These are phyloP conservation scores for Choristoneura rosaceana DNA, from an alignment of 2,888 invertebrate genomes.

Conservation along the genomic window DNA sequence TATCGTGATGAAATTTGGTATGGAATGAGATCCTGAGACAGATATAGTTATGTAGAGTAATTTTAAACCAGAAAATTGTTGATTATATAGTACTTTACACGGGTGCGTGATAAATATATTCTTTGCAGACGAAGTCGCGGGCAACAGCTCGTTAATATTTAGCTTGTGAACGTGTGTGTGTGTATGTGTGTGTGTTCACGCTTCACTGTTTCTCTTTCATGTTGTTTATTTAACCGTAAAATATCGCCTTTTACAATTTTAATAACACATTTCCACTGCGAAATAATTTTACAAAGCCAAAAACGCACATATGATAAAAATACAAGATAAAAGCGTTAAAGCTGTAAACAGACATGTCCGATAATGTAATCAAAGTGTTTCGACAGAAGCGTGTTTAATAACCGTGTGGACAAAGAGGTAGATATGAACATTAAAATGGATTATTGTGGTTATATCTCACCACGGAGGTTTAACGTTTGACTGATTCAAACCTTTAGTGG, in stretches of 20 bases:
- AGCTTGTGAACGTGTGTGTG: too few relatives aligned
- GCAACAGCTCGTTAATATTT: too few relatives aligned
- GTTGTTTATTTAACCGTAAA: background rate
- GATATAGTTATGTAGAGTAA: too few relatives aligned
- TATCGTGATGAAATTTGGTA: too few relatives aligned
- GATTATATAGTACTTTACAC: too few relatives aligned
- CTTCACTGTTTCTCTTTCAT: background rate
- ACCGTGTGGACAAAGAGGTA: conserved; percentile 27
- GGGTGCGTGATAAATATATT: too few relatives aligned
- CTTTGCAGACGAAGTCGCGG: too few relatives aligned
- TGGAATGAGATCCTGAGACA: too few relatives aligned
- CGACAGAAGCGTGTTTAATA: conserved; percentile 34
- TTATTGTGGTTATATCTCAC: conserved; percentile 36
- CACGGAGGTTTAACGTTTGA: conserved; percentile 37
- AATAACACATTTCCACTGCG: background rate
- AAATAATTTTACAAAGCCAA: background rate
- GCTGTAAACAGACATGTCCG: conserved; percentile 9
- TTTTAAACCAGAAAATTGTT: too few relatives aligned
- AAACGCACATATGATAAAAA: background rate
- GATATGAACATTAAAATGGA: conserved; percentile 36
- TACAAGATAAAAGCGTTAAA: conserved; percentile 12
- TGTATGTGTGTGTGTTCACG: too few relatives aligned
- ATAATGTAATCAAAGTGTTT: conserved; percentile 23
- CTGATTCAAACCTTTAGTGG: conserved; percentile 42
- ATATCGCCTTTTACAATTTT: background rate